Evolutionary conservation across 2,797 vertebrate genomes (phyloP).

Genomic region (Hirundo rustica): DNA sequence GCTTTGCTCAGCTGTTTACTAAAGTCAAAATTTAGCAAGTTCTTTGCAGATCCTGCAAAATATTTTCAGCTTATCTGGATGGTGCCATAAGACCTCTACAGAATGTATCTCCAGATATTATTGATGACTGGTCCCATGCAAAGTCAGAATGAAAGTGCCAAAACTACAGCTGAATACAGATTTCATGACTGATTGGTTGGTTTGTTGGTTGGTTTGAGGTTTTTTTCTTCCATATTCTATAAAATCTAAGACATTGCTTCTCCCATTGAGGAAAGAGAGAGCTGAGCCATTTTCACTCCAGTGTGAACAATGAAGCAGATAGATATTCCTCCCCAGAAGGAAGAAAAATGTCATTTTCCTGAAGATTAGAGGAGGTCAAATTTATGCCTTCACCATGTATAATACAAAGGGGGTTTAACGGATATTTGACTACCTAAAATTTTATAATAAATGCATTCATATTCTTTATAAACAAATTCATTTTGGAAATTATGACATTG

Average conservation of each 20-base stretch:
- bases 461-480: neutral
- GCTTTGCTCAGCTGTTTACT: neutral
- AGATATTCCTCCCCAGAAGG: neutral
- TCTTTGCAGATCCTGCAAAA: neutral
- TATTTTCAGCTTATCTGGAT: neutral
- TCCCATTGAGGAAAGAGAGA: neutral
- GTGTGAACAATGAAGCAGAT: neutral
- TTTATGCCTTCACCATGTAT: neutral
- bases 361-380: neutral
- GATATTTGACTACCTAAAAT: neutral
- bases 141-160: neutral
- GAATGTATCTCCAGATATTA: neutral
- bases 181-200: neutral
- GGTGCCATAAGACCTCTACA: neutral
- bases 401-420: rapidly evolving
- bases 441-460: neutral
- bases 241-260: neutral
- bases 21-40: neutral
- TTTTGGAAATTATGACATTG: neutral
- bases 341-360: neutral
- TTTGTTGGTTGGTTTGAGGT: rapidly evolving
- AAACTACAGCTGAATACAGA: neutral
- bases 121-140: neutral
- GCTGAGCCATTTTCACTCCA: neutral
- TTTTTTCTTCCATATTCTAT: neutral